A percentile compares a stretch with the other conserved stretches of the same genome.
Evolutionary conservation across 2,797 vertebrate species (phyloP).

Genomic region (Danionella dracula): DNA sequence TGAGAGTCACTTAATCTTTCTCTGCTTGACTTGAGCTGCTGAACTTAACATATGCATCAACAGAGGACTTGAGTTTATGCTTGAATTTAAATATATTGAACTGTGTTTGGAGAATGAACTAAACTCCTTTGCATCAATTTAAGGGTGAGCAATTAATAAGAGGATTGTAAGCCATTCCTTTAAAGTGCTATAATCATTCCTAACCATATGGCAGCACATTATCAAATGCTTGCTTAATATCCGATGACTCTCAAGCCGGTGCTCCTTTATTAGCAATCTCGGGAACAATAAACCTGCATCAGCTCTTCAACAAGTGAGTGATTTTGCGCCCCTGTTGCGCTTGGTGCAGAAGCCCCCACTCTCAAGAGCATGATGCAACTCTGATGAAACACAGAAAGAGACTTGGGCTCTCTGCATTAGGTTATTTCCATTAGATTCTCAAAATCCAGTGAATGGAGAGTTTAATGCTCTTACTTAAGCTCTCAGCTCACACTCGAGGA

Average conservation of each 20-base stretch:
- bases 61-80: too few relatives aligned
- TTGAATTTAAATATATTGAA: too few relatives aligned
- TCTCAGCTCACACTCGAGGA: constrained; percentile 36
- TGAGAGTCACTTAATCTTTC: too few relatives aligned
- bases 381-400: constrained; percentile 49
- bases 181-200: constrained; percentile 6
- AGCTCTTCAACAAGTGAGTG: constrained; percentile 33
- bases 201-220: not conserved
- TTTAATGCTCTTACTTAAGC: constrained; percentile 36
- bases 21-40: too few relatives aligned
- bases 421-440: constrained; percentile 44
- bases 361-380: constrained; percentile 52
- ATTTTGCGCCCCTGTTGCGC: constrained; percentile 38
- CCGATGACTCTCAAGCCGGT: not conserved
- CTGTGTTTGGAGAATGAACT: too few relatives aligned
- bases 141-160: too few relatives aligned
- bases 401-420: constrained; percentile 43
- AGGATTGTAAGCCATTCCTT: not conserved
- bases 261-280: constrained; percentile 10
- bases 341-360: constrained; percentile 51
- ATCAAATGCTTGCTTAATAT: constrained; percentile 20
- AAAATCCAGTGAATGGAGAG: constrained; percentile 44
- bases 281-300: constrained; percentile 24
- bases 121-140: too few relatives aligned
- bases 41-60: too few relatives aligned